Evolutionary conservation across 2,797 vertebrate genomes (phyloP).

Genomic region (Vireo griseus): DNA sequence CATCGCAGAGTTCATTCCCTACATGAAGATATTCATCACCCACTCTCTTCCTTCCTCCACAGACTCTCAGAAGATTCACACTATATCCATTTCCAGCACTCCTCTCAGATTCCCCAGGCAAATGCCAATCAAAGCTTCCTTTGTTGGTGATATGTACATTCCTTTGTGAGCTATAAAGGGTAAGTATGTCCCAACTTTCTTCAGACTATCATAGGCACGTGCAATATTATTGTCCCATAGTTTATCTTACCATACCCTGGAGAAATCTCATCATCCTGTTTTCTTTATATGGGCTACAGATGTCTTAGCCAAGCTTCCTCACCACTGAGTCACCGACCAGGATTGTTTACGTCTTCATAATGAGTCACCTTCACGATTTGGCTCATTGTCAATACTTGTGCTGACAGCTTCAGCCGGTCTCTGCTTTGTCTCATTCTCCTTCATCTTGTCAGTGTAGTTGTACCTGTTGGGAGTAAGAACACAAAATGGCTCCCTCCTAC

Average conservation of each 20-base stretch:
- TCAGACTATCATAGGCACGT: slow-evolving; percentile 61
- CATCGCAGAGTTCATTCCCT: not conserved
- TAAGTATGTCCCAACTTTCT: slow-evolving; percentile 58
- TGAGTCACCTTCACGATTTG: slow-evolving; percentile 57
- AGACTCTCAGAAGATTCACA: slow-evolving; percentile 60
- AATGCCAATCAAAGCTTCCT: slow-evolving; percentile 58
- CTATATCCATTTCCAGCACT: slow-evolving; percentile 44
- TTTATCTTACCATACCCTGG: slow-evolving; percentile 66
- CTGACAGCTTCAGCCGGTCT: not conserved
- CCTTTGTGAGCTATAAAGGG: slow-evolving; percentile 53
- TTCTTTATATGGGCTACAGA: slow-evolving; percentile 73
- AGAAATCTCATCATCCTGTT: slow-evolving; percentile 72
- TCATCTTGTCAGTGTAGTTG: slow-evolving; percentile 32
- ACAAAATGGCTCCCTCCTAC: slow-evolving; percentile 29
- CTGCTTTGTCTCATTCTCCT: slow-evolving; percentile 32
- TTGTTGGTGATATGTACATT: slow-evolving; percentile 43
- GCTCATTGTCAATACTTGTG: slow-evolving; percentile 14
- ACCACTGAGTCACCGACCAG: slow-evolving; percentile 39
- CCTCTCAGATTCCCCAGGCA: slow-evolving; percentile 44
- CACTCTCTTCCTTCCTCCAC: slow-evolving; percentile 54
- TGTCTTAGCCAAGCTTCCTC: slow-evolving; percentile 66
- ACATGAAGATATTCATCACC: slow-evolving; percentile 13
- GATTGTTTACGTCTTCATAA: slow-evolving; percentile 55
- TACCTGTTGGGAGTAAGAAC: not conserved
- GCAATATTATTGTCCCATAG: slow-evolving; percentile 66